These are phyloP conservation scores for Torymus auratus DNA, from an alignment of 2,888 invertebrate species.

Conservation along the genomic window DNA sequence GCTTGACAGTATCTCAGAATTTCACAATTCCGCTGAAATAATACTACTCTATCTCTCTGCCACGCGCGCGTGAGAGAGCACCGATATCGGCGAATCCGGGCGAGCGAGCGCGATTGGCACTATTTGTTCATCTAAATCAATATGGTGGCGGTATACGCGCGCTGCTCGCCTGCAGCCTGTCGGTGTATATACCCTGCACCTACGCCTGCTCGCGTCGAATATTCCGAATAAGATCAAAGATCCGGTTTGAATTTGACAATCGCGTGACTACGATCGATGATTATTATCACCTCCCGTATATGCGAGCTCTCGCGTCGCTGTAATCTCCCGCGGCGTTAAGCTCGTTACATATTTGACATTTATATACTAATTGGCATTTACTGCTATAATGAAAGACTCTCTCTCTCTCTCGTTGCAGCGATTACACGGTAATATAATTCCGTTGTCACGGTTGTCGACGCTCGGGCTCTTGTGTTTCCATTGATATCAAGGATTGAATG, in stretches of 20 bases:
- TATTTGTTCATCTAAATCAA: conserved; percentile 46
- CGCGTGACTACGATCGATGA: conserved; percentile 8
- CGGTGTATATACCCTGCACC: not conserved
- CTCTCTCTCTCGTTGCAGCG: no score
- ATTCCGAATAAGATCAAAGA: conserved; percentile 33
- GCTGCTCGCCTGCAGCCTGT: not conserved
- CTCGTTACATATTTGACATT: conserved; percentile 9
- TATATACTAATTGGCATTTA: conserved; percentile 1
- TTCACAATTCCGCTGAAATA: conserved; percentile 32
- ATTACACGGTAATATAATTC: no score
- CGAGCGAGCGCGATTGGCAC: not conserved
- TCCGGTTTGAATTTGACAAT: conserved; percentile 3
- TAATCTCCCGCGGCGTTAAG: no score
- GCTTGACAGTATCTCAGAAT: conserved; percentile 26
- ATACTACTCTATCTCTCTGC: not conserved
- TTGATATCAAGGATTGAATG: no score
- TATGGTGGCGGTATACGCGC: conserved; percentile 16
- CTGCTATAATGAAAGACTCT: no score
- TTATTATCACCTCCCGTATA: not conserved
- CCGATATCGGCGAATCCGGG: conserved; percentile 12
- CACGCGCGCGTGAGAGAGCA: no score
- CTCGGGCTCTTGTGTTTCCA: no score
- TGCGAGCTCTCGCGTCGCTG: no score
- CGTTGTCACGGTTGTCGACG: no score
- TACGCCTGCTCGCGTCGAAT: not conserved